Percentiles rank a stretch among this genome's conserved stretches.
These are phyloP conservation scores for Drosophila sordidapex DNA, from an alignment of 2,888 invertebrate genomes.

Conservation along the genomic window DNA sequence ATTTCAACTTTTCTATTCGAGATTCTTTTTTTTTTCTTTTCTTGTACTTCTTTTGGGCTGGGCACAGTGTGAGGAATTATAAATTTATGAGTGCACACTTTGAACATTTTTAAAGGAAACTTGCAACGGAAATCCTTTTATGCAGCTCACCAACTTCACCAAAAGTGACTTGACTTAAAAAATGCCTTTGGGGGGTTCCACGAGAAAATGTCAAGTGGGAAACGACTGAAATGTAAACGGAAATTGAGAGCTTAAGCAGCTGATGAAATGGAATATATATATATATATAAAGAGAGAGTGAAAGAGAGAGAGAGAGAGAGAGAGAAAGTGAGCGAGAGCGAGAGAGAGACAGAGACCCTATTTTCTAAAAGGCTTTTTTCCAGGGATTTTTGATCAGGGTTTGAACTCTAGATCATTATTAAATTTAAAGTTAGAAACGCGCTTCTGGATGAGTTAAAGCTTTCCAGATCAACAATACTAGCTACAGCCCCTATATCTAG, in stretches of 20 bases:
- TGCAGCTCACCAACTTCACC: constrained; percentile 39
- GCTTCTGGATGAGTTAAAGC: background rate
- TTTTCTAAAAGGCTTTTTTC: background rate
- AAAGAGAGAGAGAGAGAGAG: background rate
- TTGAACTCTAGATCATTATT: background rate
- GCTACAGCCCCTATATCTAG: background rate
- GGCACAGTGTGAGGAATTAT: constrained; percentile 40
- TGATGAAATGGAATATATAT: background rate
- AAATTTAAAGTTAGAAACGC: background rate
- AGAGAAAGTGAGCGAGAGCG: background rate
- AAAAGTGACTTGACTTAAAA: constrained; percentile 26
- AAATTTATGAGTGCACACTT: constrained; percentile 61
- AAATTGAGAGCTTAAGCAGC: constrained; percentile 19
- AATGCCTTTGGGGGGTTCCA: constrained; percentile 33
- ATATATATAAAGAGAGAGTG: no score
- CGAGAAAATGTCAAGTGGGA: constrained; percentile 34
- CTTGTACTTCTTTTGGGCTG: constrained; percentile 4
- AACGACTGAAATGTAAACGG: constrained; percentile 11
- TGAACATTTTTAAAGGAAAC: constrained; percentile 28
- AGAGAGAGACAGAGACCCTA: background rate
- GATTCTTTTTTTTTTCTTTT: constrained; percentile 4
- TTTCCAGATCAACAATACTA: background rate
- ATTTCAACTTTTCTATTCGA: constrained; percentile 41
- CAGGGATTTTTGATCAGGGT: background rate
- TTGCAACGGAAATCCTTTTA: constrained; percentile 56